Conservation (phyloP, 2,113 vertebrate species). For the Platycercus adscitus region DNA sequence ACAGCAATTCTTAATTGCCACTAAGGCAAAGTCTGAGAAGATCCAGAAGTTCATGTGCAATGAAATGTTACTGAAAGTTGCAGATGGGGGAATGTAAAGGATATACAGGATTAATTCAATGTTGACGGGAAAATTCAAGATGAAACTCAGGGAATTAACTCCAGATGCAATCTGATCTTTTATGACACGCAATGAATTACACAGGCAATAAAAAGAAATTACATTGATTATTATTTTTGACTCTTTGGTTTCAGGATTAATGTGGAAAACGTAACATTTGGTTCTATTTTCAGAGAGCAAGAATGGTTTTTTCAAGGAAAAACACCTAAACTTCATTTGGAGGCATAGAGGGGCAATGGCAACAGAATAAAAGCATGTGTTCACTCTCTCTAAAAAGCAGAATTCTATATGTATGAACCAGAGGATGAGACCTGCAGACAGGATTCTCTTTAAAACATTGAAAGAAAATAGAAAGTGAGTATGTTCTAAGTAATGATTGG, state of each 20-base stretch:
- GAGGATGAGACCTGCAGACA: background rate
- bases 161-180: constrained; percentile 53
- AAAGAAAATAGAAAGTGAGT: background rate
- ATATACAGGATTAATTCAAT: constrained; percentile 46
- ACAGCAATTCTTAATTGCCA: background rate
- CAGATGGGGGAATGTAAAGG: background rate
- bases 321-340: background rate
- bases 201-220: constrained; percentile 52
- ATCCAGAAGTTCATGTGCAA: background rate
- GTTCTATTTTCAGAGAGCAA: background rate
- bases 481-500: background rate
- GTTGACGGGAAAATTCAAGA: constrained; percentile 54
- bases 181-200: constrained; percentile 63
- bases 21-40: background rate
- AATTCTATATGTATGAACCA: background rate
- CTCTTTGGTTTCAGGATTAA: background rate
- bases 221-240: constrained; percentile 45
- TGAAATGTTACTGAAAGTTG: background rate
- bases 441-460: background rate
- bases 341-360: background rate
- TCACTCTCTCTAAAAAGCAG: background rate
- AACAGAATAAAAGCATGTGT: background rate
- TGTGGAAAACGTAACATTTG: background rate
- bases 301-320: background rate
- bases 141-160: constrained; percentile 35